These are phyloP conservation scores for Morelia viridis DNA, from an alignment of 2,797 vertebrate species.

Conservation along the genomic window DNA sequence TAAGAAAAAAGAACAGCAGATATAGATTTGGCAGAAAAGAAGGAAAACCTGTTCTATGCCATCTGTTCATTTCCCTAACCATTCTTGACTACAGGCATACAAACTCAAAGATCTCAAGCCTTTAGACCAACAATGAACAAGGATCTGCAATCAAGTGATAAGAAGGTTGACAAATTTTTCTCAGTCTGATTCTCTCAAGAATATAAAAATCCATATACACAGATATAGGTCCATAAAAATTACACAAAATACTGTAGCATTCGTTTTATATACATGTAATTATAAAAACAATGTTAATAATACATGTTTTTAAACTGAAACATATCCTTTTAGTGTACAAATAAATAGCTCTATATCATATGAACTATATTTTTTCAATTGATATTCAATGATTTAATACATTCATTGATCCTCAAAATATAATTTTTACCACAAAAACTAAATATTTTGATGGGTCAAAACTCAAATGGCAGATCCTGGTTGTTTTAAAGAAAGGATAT, in stretches of 20 bases:
- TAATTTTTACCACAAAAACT: neutral
- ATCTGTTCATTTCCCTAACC: neutral
- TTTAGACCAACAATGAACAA: neutral
- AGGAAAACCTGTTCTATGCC: neutral
- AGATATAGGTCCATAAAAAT: neutral
- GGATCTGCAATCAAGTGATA: neutral
- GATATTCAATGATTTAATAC: neutral
- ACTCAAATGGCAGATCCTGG: too few relatives aligned
- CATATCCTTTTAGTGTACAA: neutral
- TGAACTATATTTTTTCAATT: neutral
- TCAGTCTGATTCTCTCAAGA: neutral
- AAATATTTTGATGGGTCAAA: neutral
- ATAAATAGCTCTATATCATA: neutral
- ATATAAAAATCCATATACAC: neutral
- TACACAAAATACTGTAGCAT: neutral
- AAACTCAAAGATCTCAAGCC: neutral
- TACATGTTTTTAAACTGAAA: neutral
- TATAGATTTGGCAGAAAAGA: neutral
- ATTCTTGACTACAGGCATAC: neutral
- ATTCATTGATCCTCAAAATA: neutral
- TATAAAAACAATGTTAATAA: neutral
- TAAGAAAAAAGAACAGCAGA: neutral
- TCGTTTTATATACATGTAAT: neutral
- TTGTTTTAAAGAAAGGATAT: neutral
- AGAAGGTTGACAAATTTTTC: neutral